Evolutionary conservation across 2,797 vertebrate species (phyloP).

Genomic region (Sebastes dallii): DNA sequence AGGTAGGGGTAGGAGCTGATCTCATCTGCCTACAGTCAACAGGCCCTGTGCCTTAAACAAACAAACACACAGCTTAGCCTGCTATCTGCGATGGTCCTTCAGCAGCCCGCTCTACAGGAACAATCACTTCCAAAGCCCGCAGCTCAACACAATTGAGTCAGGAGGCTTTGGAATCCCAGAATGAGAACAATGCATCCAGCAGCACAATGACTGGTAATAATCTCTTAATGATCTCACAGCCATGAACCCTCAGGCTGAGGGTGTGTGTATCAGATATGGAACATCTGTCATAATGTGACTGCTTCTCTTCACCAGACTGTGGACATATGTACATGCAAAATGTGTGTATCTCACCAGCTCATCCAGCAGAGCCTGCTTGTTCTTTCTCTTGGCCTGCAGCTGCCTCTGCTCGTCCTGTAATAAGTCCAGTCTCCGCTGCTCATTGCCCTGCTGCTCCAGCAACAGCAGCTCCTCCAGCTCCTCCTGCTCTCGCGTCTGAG

Average conservation of each 20-base stretch:
- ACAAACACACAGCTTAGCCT: constrained; percentile 78
- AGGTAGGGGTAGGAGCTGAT: constrained; percentile 48
- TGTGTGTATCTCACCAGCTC: constrained; percentile 87
- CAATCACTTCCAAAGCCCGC: constrained; percentile 77
- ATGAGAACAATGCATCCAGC: constrained; percentile 71
- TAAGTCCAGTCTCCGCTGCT: constrained; percentile 87
- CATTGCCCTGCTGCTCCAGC: constrained; percentile 88
- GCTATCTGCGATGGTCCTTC: constrained; percentile 75
- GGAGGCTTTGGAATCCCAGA: constrained; percentile 75
- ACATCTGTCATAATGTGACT: constrained; percentile 25
- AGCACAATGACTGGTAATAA: constrained; percentile 75
- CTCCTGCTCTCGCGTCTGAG: constrained; percentile 94
- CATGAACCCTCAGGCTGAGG: constrained; percentile 54
- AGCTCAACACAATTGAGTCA: constrained; percentile 79
- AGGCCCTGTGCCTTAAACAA: constrained; percentile 79
- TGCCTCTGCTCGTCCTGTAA: constrained; percentile 95
- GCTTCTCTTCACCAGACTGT: constrained; percentile 7
- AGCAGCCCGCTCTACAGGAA: constrained; percentile 69
- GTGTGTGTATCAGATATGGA: constrained; percentile 30
- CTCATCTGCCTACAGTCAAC: constrained; percentile 79
- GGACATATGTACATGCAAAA: not conserved
- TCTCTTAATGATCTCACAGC: constrained; percentile 76
- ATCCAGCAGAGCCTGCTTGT: constrained; percentile 94
- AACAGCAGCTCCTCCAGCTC: constrained; percentile 95
- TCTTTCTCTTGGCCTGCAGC: constrained; percentile 93